Evolutionary conservation across 2,888 invertebrate genomes (phyloP).

Genomic region (Eupsilia transversa): DNA sequence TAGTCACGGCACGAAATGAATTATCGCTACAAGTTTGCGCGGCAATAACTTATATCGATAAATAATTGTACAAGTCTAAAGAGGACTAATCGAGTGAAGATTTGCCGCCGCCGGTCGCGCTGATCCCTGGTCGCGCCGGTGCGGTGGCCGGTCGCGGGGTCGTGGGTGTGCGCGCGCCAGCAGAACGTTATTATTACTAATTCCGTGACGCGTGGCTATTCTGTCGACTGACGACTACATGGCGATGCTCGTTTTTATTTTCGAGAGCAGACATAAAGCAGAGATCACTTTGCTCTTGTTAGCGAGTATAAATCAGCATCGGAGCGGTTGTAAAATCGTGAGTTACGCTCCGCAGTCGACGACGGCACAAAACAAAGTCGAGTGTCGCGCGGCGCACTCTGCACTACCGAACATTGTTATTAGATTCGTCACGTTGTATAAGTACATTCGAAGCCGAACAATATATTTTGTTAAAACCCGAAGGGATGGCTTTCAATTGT

Average conservation of each 20-base stretch:
- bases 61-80: constrained; percentile 61
- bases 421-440: constrained; percentile 47
- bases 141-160: neutral
- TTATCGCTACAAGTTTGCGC: constrained; percentile 51
- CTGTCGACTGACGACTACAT: constrained; percentile 36
- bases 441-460: constrained; percentile 30
- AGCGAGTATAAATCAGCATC: constrained; percentile 69
- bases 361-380: constrained; percentile 32
- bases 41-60: constrained; percentile 64
- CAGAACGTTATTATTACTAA: constrained; percentile 53
- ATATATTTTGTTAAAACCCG: neutral
- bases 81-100: constrained; percentile 63
- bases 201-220: constrained; percentile 47
- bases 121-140: neutral
- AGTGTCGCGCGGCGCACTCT: neutral
- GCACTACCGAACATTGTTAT: constrained; percentile 8
- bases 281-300: constrained; percentile 64
- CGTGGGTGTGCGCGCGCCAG: constrained; percentile 4
- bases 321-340: constrained; percentile 48
- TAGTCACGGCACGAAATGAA: constrained; percentile 33
- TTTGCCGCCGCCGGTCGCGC: constrained; percentile 24
- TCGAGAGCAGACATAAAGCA: constrained; percentile 67
- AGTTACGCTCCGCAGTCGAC: constrained; percentile 12
- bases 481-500: neutral
- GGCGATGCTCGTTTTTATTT: constrained; percentile 55